These are phyloP conservation scores for Pagetopsis macropterus DNA, from an alignment of 2,797 vertebrate species.

Conservation along the genomic window DNA sequence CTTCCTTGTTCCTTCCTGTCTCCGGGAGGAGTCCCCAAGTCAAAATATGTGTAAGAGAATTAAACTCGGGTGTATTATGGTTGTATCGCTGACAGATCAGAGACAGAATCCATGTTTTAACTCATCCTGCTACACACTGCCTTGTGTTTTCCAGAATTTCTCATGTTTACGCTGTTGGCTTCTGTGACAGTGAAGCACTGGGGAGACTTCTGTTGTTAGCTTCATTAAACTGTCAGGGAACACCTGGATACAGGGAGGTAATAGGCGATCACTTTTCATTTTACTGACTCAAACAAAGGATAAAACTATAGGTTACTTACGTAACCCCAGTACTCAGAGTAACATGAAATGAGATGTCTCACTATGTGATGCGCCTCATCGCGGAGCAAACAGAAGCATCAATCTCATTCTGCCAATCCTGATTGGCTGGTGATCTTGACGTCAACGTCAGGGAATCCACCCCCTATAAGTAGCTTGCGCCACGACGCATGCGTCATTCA, in stretches of 20 bases:
- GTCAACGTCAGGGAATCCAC: no score
- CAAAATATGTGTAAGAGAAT: conserved; percentile 56
- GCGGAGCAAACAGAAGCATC: no score
- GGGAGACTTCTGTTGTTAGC: conserved; percentile 58
- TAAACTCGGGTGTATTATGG: conserved; percentile 35
- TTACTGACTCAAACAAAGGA: not conserved
- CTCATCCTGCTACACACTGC: conserved; percentile 23
- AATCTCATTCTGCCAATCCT: no score
- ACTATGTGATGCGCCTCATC: no score
- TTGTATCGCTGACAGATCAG: conserved; percentile 50
- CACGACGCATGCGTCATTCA: no score
- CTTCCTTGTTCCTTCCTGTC: conserved; percentile 50
- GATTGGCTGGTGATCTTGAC: no score
- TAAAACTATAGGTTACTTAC: not conserved
- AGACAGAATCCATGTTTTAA: conserved; percentile 54
- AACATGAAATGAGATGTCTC: no score
- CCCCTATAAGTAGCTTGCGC: no score
- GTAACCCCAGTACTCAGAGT: no score
- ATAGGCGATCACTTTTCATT: conserved; percentile 3
- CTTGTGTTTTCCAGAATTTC: conserved; percentile 48
- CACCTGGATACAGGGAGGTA: conserved; percentile 55
- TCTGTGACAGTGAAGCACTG: conserved; percentile 44
- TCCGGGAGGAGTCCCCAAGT: conserved; percentile 27
- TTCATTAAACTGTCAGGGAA: conserved; percentile 78
- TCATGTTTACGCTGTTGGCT: conserved; percentile 42